Conservation (phyloP, 2,888 invertebrate genomes). For the Andrena marginata region DNA sequence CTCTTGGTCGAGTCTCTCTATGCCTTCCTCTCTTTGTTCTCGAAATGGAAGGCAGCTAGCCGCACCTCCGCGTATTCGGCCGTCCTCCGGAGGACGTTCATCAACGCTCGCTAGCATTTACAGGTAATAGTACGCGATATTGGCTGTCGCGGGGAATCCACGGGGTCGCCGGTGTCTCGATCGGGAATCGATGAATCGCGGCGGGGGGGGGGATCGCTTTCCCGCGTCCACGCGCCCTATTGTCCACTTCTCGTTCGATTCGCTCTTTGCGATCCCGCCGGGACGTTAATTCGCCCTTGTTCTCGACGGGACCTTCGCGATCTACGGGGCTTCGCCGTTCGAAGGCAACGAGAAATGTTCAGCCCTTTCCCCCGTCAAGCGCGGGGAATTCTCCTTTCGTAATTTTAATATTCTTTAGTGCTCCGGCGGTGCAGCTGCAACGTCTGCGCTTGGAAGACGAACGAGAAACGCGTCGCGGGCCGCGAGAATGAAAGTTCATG, state of each 20-base stretch:
- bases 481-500: too few species aligned
- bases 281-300: neutral
- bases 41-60: conserved; percentile 55
- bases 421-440: too few species aligned
- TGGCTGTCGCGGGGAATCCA: conserved; percentile 38
- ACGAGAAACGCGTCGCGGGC: too few species aligned
- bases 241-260: conserved; percentile 31
- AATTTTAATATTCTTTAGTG: too few species aligned
- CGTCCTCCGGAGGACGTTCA: conserved; percentile 28
- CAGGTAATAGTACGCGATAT: conserved; percentile 41
- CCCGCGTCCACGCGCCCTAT: conserved; percentile 10
- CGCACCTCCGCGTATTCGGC: conserved; percentile 41
- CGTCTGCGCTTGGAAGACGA: too few species aligned
- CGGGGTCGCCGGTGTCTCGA: conserved; percentile 8
- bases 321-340: too few species aligned
- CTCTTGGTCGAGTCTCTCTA: conserved; percentile 41
- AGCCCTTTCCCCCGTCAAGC: too few species aligned
- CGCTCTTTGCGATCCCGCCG: conserved; percentile 10
- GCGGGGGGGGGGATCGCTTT: neutral
- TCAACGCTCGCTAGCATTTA: conserved; percentile 47
- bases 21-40: conserved; percentile 60
- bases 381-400: too few species aligned
- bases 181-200: conserved; percentile 19
- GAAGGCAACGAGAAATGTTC: too few species aligned
- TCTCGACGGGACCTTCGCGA: neutral